Conservation (phyloP, 2,797 vertebrate genomes). For the Enteromius viviparus region DNA sequence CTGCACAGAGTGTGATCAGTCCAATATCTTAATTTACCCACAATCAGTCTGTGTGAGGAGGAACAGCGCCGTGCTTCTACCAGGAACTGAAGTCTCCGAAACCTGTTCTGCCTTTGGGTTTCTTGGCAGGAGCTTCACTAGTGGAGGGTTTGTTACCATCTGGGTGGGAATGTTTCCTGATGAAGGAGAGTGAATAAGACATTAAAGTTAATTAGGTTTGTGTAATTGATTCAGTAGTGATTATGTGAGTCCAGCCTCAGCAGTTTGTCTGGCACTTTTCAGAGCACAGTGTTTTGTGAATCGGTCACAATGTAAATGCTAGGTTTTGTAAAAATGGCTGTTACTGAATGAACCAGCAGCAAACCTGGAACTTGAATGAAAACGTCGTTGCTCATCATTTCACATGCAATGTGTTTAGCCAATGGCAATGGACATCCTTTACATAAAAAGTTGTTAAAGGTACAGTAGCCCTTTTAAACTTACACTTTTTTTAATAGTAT, state of each 20-base stretch:
- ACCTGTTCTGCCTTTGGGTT: slow-evolving; percentile 79
- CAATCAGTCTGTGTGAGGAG: background rate
- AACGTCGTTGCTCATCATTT: background rate
- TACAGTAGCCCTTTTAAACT: background rate
- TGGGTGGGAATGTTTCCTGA: slow-evolving; percentile 82
- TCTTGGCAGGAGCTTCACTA: slow-evolving; percentile 73
- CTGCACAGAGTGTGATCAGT: background rate
- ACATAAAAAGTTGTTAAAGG: background rate
- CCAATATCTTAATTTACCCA: background rate
- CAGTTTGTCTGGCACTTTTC: slow-evolving; percentile 20
- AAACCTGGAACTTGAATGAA: background rate
- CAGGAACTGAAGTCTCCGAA: slow-evolving; percentile 97
- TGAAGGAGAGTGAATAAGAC: slow-evolving; percentile 18
- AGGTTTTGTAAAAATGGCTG: background rate
- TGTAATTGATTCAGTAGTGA: slow-evolving; percentile 27
- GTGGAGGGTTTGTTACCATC: slow-evolving; percentile 82
- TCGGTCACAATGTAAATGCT: background rate
- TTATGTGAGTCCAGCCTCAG: background rate
- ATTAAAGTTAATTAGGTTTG: slow-evolving; percentile 1
- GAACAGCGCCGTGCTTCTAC: slow-evolving; percentile 72
- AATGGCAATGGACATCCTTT: background rate
- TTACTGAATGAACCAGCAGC: background rate
- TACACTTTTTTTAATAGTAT: background rate
- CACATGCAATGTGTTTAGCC: background rate
- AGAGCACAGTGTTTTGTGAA: slow-evolving; percentile 35